Evolutionary conservation across 1,140 invertebrate genomes (phyloP).

Genomic region (Maconellicoccus hirsutus): DNA sequence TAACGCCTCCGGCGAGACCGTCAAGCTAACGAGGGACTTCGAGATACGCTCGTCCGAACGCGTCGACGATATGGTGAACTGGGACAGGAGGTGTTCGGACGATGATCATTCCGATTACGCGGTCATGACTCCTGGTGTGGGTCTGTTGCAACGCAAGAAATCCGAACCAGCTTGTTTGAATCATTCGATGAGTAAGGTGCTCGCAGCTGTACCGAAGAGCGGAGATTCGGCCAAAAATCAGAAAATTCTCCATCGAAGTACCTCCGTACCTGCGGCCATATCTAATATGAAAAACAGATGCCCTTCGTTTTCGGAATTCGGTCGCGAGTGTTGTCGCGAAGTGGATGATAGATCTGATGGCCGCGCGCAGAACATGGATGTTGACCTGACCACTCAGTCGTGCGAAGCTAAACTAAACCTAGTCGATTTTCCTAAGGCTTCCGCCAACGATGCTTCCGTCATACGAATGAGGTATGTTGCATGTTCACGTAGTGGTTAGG

Average conservation of each 20-base stretch:
- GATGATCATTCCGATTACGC: neutral
- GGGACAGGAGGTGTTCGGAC: neutral
- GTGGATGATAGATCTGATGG: neutral
- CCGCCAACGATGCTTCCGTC: neutral
- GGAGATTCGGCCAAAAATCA: neutral
- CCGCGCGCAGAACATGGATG: neutral
- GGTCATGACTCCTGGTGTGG: neutral
- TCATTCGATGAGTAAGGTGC: neutral
- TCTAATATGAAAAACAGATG: neutral
- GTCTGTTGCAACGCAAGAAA: neutral
- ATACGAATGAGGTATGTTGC: neutral
- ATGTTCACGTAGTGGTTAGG: too few relatives aligned
- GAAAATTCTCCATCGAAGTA: neutral
- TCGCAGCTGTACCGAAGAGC: too few relatives aligned
- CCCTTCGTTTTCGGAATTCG: neutral
- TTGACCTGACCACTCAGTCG: neutral
- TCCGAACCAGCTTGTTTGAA: constrained; percentile 1
- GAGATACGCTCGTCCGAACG: neutral
- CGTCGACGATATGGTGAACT: neutral
- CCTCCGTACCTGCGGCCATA: constrained; percentile 2
- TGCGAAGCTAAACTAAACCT: neutral
- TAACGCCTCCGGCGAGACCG: neutral
- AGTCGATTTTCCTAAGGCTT: neutral
- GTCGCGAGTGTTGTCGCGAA: neutral
- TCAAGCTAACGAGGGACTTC: neutral